Percentiles rank a stretch among this genome's conserved stretches.
Evolutionary conservation across 2,797 vertebrate species (phyloP).

Genomic region (Chloroceryle inda): DNA sequence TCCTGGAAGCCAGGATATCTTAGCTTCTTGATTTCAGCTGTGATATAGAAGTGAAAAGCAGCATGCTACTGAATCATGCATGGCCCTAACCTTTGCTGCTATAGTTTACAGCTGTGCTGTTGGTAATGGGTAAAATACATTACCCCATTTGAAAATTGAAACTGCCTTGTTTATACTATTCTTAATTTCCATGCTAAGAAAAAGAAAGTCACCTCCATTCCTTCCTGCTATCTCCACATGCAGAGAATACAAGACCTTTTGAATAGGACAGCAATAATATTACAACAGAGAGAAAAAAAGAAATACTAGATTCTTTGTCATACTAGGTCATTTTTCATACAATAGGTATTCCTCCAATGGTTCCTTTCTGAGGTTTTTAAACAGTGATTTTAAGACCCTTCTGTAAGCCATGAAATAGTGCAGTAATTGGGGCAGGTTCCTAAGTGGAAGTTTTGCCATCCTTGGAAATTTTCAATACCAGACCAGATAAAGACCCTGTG

Average conservation of each 20-base stretch:
- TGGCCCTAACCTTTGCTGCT: not conserved
- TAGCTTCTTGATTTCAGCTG: not conserved
- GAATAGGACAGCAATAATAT: not conserved
- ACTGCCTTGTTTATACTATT: not conserved
- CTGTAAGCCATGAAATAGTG: not conserved
- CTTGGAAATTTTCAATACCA: not conserved
- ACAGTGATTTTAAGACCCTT: not conserved
- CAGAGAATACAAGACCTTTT: not conserved
- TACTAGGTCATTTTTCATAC: not conserved
- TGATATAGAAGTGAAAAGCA: not conserved
- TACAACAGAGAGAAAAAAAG: not conserved
- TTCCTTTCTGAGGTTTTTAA: not conserved
- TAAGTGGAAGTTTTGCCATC: not conserved
- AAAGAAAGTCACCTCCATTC: not conserved
- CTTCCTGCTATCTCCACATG: not conserved
- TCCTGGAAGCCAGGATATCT: not conserved
- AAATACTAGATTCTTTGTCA: not conserved
- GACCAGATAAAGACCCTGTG: not conserved
- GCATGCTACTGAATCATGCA: not conserved
- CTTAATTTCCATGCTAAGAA: not conserved
- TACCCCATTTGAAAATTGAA: not conserved
- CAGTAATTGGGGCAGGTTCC: not conserved
- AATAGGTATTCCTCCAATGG: not conserved
- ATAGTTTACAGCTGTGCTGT: not conserved
- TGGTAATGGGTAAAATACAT: not conserved